Conservation (phyloP, 2,797 vertebrate genomes). For the Poecilia picta region DNA sequence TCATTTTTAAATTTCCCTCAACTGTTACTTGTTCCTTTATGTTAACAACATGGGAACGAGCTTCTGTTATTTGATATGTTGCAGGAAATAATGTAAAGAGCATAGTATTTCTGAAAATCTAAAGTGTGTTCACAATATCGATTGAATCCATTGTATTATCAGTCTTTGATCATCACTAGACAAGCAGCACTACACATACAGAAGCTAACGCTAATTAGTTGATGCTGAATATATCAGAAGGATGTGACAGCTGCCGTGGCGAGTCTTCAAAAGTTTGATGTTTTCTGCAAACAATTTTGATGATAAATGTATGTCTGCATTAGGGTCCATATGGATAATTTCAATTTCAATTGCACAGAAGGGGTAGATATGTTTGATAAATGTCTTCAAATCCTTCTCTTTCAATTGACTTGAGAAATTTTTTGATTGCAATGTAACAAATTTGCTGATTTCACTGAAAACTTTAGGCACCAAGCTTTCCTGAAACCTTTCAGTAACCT, state of each 20-base stretch:
- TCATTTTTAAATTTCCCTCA: background rate
- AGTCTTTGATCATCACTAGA: background rate
- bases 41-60: background rate
- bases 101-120: background rate
- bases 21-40: background rate
- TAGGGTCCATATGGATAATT: background rate
- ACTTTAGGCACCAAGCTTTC: conserved; percentile 47
- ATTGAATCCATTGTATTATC: background rate
- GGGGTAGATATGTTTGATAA: background rate
- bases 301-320: background rate
- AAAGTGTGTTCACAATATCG: background rate
- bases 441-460: conserved; percentile 17
- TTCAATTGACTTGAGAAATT: background rate
- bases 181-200: background rate
- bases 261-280: background rate
- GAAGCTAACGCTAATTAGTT: background rate
- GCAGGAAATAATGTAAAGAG: background rate
- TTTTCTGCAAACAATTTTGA: background rate
- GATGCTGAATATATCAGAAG: background rate
- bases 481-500: conserved; percentile 66
- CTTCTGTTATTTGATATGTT: background rate
- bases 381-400: background rate
- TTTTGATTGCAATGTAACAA: conserved; percentile 12
- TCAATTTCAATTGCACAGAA: background rate
- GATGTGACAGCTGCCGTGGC: background rate